Conservation (phyloP, 2,113 vertebrate genomes). For the Cynocephalus volans region DNA sequence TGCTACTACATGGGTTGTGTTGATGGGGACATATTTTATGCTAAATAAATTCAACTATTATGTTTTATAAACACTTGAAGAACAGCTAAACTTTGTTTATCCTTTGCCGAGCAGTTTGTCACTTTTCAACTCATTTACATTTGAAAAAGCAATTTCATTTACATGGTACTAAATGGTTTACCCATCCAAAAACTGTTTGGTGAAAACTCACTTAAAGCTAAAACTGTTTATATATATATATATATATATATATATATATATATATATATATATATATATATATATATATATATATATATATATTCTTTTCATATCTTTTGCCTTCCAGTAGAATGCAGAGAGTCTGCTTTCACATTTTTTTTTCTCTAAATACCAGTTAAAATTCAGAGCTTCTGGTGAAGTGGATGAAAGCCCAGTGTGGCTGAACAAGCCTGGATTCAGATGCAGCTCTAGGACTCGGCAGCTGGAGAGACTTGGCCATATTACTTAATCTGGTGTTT, state of each 20-base stretch:
- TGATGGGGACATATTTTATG: neutral
- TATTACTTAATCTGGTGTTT: neutral
- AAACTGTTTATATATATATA: neutral
- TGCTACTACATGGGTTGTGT: neutral
- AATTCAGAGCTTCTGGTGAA: slow-evolving; percentile 25
- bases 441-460: neutral
- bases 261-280: neutral
- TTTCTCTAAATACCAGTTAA: slow-evolving; percentile 48
- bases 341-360: neutral
- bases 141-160: slow-evolving; percentile 44
- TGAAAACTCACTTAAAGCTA: slow-evolving; percentile 56
- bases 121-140: slow-evolving; percentile 28
- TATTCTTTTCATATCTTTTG: neutral
- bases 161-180: slow-evolving; percentile 19
- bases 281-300: neutral
- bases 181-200: neutral
- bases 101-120: slow-evolving; percentile 46
- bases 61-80: slow-evolving; percentile 42
- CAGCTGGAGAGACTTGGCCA: slow-evolving; percentile 7
- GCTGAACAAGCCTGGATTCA: neutral
- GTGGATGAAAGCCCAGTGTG: neutral
- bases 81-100: slow-evolving; percentile 11
- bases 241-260: neutral
- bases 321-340: neutral
- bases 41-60: slow-evolving; percentile 6